Conservation (phyloP, 2,888 invertebrate genomes). For the Drosophila colorata region DNA sequence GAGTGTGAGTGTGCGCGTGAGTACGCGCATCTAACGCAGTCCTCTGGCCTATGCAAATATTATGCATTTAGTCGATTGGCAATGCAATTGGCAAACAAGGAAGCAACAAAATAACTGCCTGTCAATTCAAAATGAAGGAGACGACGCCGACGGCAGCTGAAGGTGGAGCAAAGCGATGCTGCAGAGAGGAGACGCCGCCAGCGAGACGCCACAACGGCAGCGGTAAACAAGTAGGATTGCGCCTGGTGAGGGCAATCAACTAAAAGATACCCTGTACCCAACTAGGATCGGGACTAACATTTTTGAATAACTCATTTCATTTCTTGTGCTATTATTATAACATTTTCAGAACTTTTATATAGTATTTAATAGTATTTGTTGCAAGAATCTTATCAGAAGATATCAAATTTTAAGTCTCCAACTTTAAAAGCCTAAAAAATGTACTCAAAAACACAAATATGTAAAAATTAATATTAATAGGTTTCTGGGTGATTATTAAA, state of each 20-base stretch:
- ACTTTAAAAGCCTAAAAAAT: too few relatives aligned
- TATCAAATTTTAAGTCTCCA: too few relatives aligned
- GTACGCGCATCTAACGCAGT: conserved; percentile 27
- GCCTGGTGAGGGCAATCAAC: neutral
- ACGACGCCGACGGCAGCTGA: conserved; percentile 33
- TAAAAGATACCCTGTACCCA: neutral
- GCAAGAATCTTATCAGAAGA: too few relatives aligned
- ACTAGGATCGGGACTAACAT: too few relatives aligned
- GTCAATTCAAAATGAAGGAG: conserved; percentile 70
- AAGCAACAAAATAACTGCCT: conserved; percentile 65
- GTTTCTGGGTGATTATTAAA: too few relatives aligned
- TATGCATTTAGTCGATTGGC: conserved; percentile 57
- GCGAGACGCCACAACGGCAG: conserved; percentile 33
- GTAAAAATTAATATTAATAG: too few relatives aligned
- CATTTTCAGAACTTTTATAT: too few relatives aligned
- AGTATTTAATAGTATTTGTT: too few relatives aligned
- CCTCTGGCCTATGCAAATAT: conserved; percentile 61
- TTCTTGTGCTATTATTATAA: too few relatives aligned
- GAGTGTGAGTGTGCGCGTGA: conserved; percentile 18
- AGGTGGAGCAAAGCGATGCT: conserved; percentile 52
- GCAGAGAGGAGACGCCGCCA: conserved; percentile 32
- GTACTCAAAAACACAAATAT: too few relatives aligned
- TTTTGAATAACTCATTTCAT: too few relatives aligned
- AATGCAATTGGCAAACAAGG: conserved; percentile 76
- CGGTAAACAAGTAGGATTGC: conserved; percentile 1